These are phyloP conservation scores for Belgica antarctica DNA, from an alignment of 2,888 invertebrate genomes.

Conservation along the genomic window DNA sequence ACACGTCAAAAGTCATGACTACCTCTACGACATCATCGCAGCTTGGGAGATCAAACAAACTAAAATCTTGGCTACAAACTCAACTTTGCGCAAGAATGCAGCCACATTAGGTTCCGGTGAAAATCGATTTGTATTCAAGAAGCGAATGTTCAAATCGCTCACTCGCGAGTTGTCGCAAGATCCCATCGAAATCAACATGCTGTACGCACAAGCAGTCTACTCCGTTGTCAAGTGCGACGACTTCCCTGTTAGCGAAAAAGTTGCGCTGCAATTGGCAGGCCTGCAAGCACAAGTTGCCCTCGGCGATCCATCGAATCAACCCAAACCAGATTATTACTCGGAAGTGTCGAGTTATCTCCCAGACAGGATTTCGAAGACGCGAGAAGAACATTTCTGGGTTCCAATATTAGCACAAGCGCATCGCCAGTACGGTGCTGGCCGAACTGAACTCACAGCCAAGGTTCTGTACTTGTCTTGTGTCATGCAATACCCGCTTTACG, in stretches of 20 bases:
- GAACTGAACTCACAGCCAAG: constrained; percentile 87
- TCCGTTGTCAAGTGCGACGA: constrained; percentile 94
- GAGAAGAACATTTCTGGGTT: constrained; percentile 82
- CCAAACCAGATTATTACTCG: constrained; percentile 80
- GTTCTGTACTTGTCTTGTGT: constrained; percentile 91
- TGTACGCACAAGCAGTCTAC: constrained; percentile 93
- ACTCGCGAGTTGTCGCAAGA: constrained; percentile 89
- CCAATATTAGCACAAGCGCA: constrained; percentile 85
- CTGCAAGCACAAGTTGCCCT: constrained; percentile 92
- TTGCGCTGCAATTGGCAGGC: constrained; percentile 89
- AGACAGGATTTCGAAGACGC: constrained; percentile 72
- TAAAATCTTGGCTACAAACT: constrained; percentile 57
- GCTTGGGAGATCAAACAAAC: constrained; percentile 85
- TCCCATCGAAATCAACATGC: constrained; percentile 88
- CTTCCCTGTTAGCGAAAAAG: constrained; percentile 91
- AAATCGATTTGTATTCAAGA: constrained; percentile 88
- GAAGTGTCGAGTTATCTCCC: constrained; percentile 90
- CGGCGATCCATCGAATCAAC: constrained; percentile 73
- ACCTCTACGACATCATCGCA: constrained; percentile 89
- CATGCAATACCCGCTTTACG: constrained; percentile 93
- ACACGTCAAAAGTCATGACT: constrained; percentile 87
- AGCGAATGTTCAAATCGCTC: constrained; percentile 82
- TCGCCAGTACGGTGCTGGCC: constrained; percentile 86
- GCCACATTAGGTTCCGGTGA: constrained; percentile 78
- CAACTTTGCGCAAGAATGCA: constrained; percentile 60